phyloP scores from a whole-genome alignment of 1,140 invertebrate genomes.

The Hylaeus volcanicus region DNA sequence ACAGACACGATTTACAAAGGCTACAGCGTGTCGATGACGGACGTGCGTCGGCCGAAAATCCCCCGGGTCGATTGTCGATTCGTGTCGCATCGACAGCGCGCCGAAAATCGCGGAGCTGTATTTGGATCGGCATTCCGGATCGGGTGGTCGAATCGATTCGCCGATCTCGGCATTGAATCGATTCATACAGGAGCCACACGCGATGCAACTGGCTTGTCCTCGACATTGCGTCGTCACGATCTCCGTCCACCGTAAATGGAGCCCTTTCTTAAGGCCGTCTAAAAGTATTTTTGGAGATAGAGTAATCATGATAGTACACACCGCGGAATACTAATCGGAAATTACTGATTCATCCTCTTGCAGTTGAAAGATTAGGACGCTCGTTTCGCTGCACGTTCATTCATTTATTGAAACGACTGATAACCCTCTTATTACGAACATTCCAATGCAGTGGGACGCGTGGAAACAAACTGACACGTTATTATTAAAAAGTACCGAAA shows the following conservation, averaged over 20 bases:
- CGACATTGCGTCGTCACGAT: conserved; percentile 43
- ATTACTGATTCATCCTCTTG: not conserved
- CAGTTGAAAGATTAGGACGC: not conserved
- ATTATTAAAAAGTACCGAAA: too few relatives aligned
- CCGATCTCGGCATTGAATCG: conserved; percentile 60
- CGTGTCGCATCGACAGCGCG: conserved; percentile 39
- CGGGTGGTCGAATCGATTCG: conserved; percentile 11
- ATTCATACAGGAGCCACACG: conserved; percentile 11
- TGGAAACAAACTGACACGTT: too few relatives aligned
- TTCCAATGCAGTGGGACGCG: too few relatives aligned
- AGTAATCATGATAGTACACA: not conserved
- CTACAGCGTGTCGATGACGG: conserved; percentile 47
- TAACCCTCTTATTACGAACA: too few relatives aligned
- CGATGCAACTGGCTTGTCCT: conserved; percentile 51
- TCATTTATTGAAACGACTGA: too few relatives aligned
- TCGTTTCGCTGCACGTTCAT: not conserved
- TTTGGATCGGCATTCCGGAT: conserved; percentile 59
- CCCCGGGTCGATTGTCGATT: conserved; percentile 35
- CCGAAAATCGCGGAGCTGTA: conserved; percentile 53
- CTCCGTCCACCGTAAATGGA: conserved; percentile 50
- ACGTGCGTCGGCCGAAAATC: conserved; percentile 50
- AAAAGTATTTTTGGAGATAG: conserved; percentile 17
- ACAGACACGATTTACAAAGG: conserved; percentile 29
- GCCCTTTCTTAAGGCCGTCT: not conserved
- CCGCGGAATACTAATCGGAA: conserved; percentile 9